Percentiles rank a stretch among this genome's conserved stretches.
phyloP scores from a whole-genome alignment of 2,797 vertebrate species.

The Limosa lapponica region DNA sequence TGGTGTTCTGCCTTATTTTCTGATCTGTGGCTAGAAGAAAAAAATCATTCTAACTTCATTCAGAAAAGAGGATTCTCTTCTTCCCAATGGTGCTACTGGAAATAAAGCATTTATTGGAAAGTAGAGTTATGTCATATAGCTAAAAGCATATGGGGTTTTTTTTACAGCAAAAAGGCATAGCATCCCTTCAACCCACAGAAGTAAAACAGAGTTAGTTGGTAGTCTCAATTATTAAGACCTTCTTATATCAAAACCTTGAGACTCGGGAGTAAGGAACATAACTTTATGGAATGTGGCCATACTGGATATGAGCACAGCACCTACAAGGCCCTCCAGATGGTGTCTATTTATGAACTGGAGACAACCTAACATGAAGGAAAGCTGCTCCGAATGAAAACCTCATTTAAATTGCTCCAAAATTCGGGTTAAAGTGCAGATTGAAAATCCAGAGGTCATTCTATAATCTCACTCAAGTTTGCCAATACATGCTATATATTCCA shows the following conservation, averaged over 20 bases:
- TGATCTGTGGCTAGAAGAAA: conserved; percentile 25
- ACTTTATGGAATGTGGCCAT: neutral
- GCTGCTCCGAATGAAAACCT: neutral
- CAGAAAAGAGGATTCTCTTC: conserved; percentile 18
- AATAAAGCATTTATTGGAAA: conserved; percentile 45
- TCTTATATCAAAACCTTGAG: neutral
- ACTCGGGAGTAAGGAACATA: neutral
- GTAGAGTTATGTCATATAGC: neutral
- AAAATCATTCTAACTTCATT: neutral
- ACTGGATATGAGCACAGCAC: neutral
- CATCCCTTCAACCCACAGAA: neutral
- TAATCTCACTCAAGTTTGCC: neutral
- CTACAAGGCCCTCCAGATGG: fast-evolving
- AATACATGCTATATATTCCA: neutral
- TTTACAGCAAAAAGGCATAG: neutral
- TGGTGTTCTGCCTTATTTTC: neutral
- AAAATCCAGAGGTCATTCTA: neutral
- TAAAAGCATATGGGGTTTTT: neutral
- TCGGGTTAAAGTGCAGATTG: neutral
- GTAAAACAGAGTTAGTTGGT: neutral
- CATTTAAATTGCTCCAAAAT: neutral
- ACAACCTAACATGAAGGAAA: neutral
- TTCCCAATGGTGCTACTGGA: neutral
- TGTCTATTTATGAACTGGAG: neutral
- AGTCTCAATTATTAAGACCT: neutral